A percentile compares a stretch with the other conserved stretches of the same genome.
Evolutionary conservation across 1,140 invertebrate genomes (phyloP).

Genomic region (Helicoverpa zea): DNA sequence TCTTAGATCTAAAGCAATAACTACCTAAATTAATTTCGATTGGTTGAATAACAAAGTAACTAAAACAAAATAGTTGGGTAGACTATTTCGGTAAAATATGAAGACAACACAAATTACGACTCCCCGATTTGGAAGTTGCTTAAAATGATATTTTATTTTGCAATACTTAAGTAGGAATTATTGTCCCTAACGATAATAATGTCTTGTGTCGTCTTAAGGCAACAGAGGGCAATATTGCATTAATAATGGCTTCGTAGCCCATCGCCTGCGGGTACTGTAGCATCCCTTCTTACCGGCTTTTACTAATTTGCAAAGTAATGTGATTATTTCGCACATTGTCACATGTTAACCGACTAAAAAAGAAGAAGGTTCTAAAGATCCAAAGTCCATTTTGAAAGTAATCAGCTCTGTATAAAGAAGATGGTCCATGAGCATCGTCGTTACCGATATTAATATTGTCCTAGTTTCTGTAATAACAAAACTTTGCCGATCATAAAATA

Average conservation of each 20-base stretch:
- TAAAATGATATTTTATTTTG: too few relatives aligned
- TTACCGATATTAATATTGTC: too few relatives aligned
- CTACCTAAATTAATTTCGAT: too few relatives aligned
- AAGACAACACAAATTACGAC: too few relatives aligned
- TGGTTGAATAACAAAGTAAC: too few relatives aligned
- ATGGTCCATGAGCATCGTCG: too few relatives aligned
- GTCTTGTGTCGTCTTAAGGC: background rate
- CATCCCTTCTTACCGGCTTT: conserved; percentile 21
- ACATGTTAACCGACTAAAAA: background rate
- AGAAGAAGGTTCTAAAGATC: background rate
- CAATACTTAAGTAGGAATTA: background rate
- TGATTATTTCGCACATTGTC: background rate
- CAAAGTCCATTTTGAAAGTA: background rate
- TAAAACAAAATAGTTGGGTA: too few relatives aligned
- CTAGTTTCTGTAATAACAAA: too few relatives aligned
- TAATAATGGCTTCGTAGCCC: conserved; percentile 20
- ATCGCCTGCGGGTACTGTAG: background rate
- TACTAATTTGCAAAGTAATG: conserved; percentile 8
- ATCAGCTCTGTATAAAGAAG: background rate
- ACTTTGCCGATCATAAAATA: conserved; percentile 21
- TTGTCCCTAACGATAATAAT: background rate
- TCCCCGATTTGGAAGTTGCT: too few relatives aligned
- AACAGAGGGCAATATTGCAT: background rate
- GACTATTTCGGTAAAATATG: too few relatives aligned
- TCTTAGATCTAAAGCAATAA: background rate